A percentile compares a stretch with the other conserved stretches of the same genome.
Conservation (phyloP, 2,113 vertebrate genomes). For the Speoplatyrhinus poulsoni region DNA sequence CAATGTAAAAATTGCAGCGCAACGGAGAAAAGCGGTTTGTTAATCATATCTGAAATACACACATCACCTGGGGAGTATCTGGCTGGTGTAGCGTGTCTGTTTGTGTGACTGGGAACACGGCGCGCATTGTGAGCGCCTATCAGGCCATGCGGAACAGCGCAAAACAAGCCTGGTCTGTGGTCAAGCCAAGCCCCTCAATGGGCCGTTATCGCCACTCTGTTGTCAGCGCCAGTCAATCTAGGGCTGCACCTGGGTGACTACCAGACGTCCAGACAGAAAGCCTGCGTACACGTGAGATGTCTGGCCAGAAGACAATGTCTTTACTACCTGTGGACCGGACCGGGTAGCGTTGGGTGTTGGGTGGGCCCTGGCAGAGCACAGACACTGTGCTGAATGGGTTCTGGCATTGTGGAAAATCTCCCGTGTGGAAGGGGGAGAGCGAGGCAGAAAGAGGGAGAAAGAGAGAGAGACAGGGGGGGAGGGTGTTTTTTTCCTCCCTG, state of each 20-base stretch:
- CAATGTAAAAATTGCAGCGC: conserved; percentile 30
- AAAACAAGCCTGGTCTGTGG: too few relatives aligned
- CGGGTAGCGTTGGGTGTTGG: conserved; percentile 54
- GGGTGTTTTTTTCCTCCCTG: conserved; percentile 34
- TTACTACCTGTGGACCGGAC: not conserved
- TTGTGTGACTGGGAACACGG: too few relatives aligned
- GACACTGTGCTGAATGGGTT: conserved; percentile 47
- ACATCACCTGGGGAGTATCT: not conserved
- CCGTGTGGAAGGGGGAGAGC: conserved; percentile 64
- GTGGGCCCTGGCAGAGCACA: conserved; percentile 74
- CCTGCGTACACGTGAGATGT: too few relatives aligned
- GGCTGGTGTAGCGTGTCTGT: too few relatives aligned
- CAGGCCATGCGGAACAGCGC: not conserved
- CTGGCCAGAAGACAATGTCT: not conserved
- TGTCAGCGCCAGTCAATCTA: too few relatives aligned
- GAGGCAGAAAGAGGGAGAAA: not conserved
- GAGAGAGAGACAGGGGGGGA: not conserved
- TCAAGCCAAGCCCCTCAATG: too few relatives aligned
- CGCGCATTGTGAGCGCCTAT: not conserved
- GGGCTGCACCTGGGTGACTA: too few relatives aligned
- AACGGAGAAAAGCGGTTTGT: conserved; percentile 19
- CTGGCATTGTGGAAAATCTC: conserved; percentile 72
- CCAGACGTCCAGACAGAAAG: too few relatives aligned
- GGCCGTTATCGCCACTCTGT: too few relatives aligned
- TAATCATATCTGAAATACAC: conserved; percentile 35